Evolutionary conservation across 2,113 vertebrate genomes (phyloP), one percentile per base, ranked within the genome.

Genomic region (Pseudorasbora parva): DNA sequence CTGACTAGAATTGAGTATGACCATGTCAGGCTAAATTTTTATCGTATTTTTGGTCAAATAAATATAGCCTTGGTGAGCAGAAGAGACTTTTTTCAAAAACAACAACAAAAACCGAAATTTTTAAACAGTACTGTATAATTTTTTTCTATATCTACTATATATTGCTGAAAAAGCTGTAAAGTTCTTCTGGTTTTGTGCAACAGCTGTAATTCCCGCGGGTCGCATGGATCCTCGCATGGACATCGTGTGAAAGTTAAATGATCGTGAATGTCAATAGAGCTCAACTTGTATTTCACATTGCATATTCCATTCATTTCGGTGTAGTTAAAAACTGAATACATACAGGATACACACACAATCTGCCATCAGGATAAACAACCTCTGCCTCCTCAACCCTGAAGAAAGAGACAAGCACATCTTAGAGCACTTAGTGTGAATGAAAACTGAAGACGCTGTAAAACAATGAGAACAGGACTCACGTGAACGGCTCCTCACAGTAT

Each of bases 401-500:
- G 9, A 81, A 27, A 79, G 81, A 57, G 37, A 14, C 25, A 66
- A 47, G 30, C n/a, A 66, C 19, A 78, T 60, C n/a, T 78, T n/a
- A 25, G 6, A 2, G 12, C 14, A 30, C 23, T 8, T n/a, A n/a
- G 15, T 17, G 11, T 57, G 27, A 77, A 5, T 74, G n/a, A 23
- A 72, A 41, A 71, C 43, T 47, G 5, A 12, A 47, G 23, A 27
- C 2, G 8, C 43, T 27, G 14, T 15, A 14, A 72, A 37, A 7
- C 5, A 37, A 37, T 1, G 7, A 7, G 5, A 37, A 37, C 25
- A 25, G 6, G 12, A 77, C 98, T 96, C 91, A 99, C 98, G 92
- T 99, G 93, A 98, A 99, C 1, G 95, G 95, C 86, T 97, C 94
- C 23, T 95, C 92, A 88, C 98, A 99, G 75, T 99, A 99, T 91